phyloP scores from a whole-genome alignment of 2,888 invertebrate species.

The Petrophora chlorosata region DNA sequence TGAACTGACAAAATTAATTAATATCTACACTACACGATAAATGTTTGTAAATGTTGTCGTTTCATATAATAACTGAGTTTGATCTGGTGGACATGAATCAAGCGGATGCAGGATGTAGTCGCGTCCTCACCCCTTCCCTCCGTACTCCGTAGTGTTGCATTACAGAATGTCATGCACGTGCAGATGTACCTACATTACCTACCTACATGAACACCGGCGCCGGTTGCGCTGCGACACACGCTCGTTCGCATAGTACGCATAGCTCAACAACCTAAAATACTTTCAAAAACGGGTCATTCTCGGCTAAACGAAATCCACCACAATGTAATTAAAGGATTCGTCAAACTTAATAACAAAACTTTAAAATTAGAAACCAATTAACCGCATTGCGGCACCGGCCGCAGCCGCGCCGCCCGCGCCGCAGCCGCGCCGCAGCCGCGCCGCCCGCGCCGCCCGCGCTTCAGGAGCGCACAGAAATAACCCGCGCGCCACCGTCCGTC shows the following conservation, averaged over 20 bases:
- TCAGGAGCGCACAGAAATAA: constrained; percentile 13
- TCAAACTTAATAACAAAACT: constrained; percentile 18
- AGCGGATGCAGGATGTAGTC: constrained; percentile 52
- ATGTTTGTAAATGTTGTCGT: no score
- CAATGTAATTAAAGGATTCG: constrained; percentile 1
- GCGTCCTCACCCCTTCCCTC: constrained; percentile 5
- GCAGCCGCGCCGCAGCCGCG: not conserved
- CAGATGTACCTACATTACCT: no score
- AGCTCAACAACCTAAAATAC: no score
- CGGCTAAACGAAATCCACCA: no score
- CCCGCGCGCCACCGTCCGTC: constrained; percentile 14
- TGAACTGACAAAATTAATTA: no score
- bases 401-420: not conserved
- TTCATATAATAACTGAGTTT: not conserved
- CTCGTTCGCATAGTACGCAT: no score
- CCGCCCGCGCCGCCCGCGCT: not conserved
- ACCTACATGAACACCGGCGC: no score
- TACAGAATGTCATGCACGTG: no score
- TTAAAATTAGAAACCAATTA: constrained; percentile 49
- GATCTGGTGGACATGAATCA: constrained; percentile 37
- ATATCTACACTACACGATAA: no score
- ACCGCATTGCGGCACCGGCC: constrained; percentile 45
- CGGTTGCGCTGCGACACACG: no score
- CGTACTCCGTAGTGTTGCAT: no score
- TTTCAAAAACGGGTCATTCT: no score